Evolutionary conservation across 2,888 invertebrate genomes (phyloP), one percentile per base, ranked within the genome.

Genomic region (Tuta absoluta): DNA sequence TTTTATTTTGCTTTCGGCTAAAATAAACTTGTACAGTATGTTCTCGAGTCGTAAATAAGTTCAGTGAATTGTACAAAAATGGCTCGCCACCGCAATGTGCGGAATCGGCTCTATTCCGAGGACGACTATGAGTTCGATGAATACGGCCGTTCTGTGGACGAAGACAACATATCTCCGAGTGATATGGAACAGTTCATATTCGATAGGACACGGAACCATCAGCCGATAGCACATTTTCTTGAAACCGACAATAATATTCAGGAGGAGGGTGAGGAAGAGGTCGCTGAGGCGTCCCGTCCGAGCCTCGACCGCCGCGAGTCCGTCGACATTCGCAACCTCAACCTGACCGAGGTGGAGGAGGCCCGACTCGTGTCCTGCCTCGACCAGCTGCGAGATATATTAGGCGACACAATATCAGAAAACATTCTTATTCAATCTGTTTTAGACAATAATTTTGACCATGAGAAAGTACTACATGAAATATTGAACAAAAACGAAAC

Each of bases 141-240:
- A 66, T 98, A 98, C 83, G 98, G 98, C 12, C 96, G 97, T 85
- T 98, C 98, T 2, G 95, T 98, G 51, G 98, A 98, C 86, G 98
- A 98, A 79, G 98, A 98, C 80, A 96, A 94, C 84, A 94, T 98
- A 76, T 98, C 98, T 14, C 98, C 98, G 2, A 96, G 96, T 79
- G 97, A 97, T 91, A 92, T 94, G 48, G 93, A 95, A 66, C 95
- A 96, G 78, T 98, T 97, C 91, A 92, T 98, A 79, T 98, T 95
- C 80, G 97, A 98, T 79, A 93, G 98, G 56, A 95, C 94, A 69
- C 93, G 94, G 48, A 94, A 94, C 63, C 94, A 94, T 74, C 94
- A 94, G 67, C 95, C 94, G 71, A 95, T 97, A 79, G 94, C 96
- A 14, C 93, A 95, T 12, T 97, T 95, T 79, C 91, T 97, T 60